Evolutionary conservation across 2,888 invertebrate genomes (phyloP), one percentile per base, ranked within the genome.

Genomic region (Meandrusa payeni): DNA sequence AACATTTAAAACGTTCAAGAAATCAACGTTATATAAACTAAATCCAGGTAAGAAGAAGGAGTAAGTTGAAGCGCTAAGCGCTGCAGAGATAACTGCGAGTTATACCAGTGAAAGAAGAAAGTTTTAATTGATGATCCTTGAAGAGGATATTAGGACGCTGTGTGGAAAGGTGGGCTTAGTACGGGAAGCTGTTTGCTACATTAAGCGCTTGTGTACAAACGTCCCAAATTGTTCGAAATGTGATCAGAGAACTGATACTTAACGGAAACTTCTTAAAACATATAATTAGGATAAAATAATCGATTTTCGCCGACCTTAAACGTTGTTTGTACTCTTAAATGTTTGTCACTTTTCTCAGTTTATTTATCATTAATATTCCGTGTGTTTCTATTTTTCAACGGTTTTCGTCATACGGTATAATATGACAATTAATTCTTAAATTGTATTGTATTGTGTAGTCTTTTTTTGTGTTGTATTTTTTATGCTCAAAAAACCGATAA

Each of bases 111-210:
- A 56, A 56, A 58, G 51, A 52, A 50, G 48, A 57, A 73, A 76
- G 66, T 75, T 77, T 71, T 68, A 73, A 74, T 70, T 72, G 70
- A 65, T 59, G 60, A 62, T 62, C 60, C 50, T 57, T 52, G 42
- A 54, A 60, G 50, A 50, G 46, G 32, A 44, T 43, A 26, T 43
- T 45, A 46, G 36, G 41, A 38, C 23, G 36, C 40, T 39, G 32
- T 41, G 41, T 41, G 48, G 46, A 39, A 47, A 50, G 39, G 44
- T 45, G 44, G 29, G 34, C 39, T 45, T 39, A 45, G 22, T 19
- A n/a, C 7, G 17, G 28, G 24, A 17, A 39, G 39, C 15, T 45
- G 28, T 33, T 33, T 29, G 28, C 17, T 29, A 34, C 28, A 29
- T 39, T 39, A 39, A 45, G 22, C 44, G 26, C 24, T 43, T 38